Conservation (phyloP, 2,113 vertebrate genomes). For the Sialia sialis region DNA sequence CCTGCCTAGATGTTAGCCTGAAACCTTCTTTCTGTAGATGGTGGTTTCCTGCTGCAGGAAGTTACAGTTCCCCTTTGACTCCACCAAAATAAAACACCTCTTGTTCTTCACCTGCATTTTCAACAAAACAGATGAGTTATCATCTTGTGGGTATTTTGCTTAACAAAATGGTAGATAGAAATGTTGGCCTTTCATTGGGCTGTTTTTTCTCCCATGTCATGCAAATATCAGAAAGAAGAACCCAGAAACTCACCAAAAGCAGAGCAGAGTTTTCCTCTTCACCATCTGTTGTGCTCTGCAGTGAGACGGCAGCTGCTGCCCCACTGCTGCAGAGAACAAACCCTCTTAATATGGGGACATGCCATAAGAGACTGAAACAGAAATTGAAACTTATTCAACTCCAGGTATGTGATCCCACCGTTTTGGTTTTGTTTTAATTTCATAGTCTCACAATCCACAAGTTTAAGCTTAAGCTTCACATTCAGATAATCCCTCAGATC, state of each 20-base stretch:
- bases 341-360: neutral
- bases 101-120: neutral
- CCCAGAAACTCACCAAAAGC: neutral
- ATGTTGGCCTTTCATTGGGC: neutral
- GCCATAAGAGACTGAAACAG: neutral
- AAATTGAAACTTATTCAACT: neutral
- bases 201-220: neutral
- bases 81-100: neutral
- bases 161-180: neutral
- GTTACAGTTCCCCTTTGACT: neutral
- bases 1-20: neutral
- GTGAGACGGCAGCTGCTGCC: neutral
- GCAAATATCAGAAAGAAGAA: neutral
- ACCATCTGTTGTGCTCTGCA: neutral
- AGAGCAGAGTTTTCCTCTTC: neutral
- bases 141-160: neutral
- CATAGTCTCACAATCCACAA: neutral
- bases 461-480: neutral
- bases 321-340: neutral
- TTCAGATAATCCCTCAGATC: neutral
- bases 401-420: neutral
- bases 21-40: neutral
- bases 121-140: neutral
- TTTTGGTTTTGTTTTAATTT: neutral
- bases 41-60: neutral